Conservation (phyloP, 2,888 invertebrate species). For the Gymnoscelis rufifasciata region DNA sequence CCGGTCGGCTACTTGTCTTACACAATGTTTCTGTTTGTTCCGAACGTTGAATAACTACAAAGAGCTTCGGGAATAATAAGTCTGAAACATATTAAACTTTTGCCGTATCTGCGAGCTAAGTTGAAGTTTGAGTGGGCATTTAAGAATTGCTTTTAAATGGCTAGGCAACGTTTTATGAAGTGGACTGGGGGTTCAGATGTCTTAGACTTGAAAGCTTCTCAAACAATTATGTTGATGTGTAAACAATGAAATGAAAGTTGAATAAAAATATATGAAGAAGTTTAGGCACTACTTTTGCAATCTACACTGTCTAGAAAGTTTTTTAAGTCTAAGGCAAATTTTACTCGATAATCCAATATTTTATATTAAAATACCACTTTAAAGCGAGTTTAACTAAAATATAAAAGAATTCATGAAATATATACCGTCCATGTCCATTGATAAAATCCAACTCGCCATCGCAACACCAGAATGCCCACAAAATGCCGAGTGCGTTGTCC, state of each 20-base stretch:
- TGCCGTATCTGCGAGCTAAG: slow-evolving; percentile 14
- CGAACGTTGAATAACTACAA: slow-evolving; percentile 26
- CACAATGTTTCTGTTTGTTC: slow-evolving; percentile 25
- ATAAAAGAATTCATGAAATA: too few relatives aligned
- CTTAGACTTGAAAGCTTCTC: neutral
- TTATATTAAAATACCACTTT: too few relatives aligned
- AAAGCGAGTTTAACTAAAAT: too few relatives aligned
- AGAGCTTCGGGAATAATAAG: slow-evolving; percentile 23
- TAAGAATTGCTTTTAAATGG: slow-evolving; percentile 16
- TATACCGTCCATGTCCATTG: too few relatives aligned
- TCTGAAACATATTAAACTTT: slow-evolving; percentile 24
- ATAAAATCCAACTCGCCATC: slow-evolving; percentile 5
- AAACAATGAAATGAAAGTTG: too few relatives aligned
- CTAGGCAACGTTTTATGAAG: neutral
- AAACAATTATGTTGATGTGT: neutral
- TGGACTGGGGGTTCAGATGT: slow-evolving; percentile 2
- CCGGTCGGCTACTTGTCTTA: slow-evolving; percentile 25
- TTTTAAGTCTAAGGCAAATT: too few relatives aligned
- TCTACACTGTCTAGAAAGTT: too few relatives aligned
- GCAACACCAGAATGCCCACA: slow-evolving; percentile 9
- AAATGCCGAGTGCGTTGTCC: slow-evolving; percentile 41
- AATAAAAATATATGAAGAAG: too few relatives aligned
- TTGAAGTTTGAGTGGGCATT: slow-evolving; percentile 17
- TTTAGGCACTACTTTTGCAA: too few relatives aligned
- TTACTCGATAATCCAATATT: too few relatives aligned